phyloP scores from a whole-genome alignment of 2,797 vertebrate genomes.

The Sebastes nivosus region DNA sequence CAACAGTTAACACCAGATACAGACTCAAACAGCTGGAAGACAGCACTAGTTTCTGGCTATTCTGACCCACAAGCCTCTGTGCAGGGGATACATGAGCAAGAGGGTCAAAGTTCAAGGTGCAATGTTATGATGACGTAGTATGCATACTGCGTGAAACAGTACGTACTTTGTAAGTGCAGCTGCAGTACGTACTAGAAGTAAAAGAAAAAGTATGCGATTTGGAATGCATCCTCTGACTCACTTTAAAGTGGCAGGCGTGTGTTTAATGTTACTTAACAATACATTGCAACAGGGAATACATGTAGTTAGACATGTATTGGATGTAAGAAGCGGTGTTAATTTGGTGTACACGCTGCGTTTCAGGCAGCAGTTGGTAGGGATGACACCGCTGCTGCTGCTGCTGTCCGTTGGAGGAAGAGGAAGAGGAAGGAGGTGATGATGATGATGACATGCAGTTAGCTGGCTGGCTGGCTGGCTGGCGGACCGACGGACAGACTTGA shows the following conservation, averaged over 20 bases:
- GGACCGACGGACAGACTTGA: constrained; percentile 41
- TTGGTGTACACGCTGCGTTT: neutral
- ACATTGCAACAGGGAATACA: rapidly evolving
- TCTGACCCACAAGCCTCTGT: too few relatives aligned
- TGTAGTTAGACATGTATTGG: rapidly evolving
- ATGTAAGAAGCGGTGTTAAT: neutral
- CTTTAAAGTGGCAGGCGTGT: neutral
- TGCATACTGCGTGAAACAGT: too few relatives aligned
- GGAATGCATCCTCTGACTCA: too few relatives aligned
- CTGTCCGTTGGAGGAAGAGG: constrained; percentile 78
- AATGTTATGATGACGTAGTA: too few relatives aligned
- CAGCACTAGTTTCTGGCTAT: too few relatives aligned
- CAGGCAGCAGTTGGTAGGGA: constrained; percentile 18
- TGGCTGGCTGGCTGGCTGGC: constrained; percentile 40
- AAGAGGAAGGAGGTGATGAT: constrained; percentile 77
- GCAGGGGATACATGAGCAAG: too few relatives aligned
- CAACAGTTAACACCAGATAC: too few relatives aligned
- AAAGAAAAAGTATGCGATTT: too few relatives aligned
- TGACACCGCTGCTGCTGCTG: constrained; percentile 38
- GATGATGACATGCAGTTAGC: constrained; percentile 64
- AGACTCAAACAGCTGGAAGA: too few relatives aligned
- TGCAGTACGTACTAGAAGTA: too few relatives aligned
- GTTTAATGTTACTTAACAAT: rapidly evolving
- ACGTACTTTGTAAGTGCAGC: too few relatives aligned
- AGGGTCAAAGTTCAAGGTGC: too few relatives aligned